Evolutionary conservation across 1,140 invertebrate species (phyloP).

Genomic region (Drosophila dunni): DNA sequence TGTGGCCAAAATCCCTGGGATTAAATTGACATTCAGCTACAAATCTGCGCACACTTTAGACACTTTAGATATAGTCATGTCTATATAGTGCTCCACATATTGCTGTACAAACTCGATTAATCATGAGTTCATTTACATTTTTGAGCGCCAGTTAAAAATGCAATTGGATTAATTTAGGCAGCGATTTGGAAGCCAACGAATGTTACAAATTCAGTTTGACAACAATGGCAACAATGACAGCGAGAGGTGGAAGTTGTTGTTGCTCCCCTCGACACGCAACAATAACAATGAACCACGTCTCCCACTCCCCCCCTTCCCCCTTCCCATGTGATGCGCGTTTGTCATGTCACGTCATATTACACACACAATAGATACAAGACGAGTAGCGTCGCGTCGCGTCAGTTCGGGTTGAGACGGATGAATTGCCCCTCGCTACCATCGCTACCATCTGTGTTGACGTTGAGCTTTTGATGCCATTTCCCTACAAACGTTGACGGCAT

Average conservation of each 20-base stretch:
- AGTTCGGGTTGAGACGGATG: neutral
- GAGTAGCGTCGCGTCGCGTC: neutral
- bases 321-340: slow-evolving; percentile 46
- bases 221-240: slow-evolving; percentile 47
- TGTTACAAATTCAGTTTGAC: slow-evolving; percentile 52
- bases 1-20: slow-evolving; percentile 24
- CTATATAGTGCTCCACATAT: slow-evolving; percentile 46
- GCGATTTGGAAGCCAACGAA: slow-evolving; percentile 27
- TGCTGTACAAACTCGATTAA: slow-evolving; percentile 52
- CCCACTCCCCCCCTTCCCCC: neutral
- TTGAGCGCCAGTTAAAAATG: slow-evolving; percentile 38
- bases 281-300: slow-evolving; percentile 25
- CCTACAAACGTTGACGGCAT: slow-evolving; percentile 41
- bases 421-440: neutral
- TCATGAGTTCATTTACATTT: slow-evolving; percentile 43
- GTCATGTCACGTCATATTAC: slow-evolving; percentile 76
- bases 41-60: slow-evolving; percentile 3
- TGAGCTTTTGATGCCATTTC: slow-evolving; percentile 10
- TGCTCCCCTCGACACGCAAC: slow-evolving; percentile 59
- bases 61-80: neutral
- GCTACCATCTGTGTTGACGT: slow-evolving; percentile 8
- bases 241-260: slow-evolving; percentile 28
- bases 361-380: slow-evolving; percentile 62
- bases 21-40: slow-evolving; percentile 2
- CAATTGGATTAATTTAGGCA: slow-evolving; percentile 69